phyloP scores from a whole-genome alignment of 2,888 invertebrate genomes.

The Ophion ellenae region DNA sequence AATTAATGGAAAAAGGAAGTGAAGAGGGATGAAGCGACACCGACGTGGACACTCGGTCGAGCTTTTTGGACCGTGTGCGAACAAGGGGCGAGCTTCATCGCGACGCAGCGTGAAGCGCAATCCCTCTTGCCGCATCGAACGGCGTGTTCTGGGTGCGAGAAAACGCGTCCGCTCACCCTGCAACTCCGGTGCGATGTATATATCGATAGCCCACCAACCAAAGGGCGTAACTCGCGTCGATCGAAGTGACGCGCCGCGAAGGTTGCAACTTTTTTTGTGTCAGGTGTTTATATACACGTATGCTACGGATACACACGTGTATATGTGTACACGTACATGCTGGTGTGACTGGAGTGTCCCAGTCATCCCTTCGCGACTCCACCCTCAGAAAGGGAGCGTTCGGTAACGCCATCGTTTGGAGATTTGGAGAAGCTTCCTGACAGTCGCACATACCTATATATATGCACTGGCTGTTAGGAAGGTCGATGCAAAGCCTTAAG shows the following conservation, averaged over 20 bases:
- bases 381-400: constrained; percentile 50
- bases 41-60: constrained; percentile 46
- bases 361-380: constrained; percentile 51
- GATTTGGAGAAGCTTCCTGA: not conserved
- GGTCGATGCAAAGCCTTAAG: too few relatives aligned
- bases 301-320: constrained; percentile 7
- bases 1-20: constrained; percentile 2
- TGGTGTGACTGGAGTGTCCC: not conserved
- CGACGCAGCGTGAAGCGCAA: constrained; percentile 64
- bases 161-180: constrained; percentile 54
- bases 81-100: constrained; percentile 55
- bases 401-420: constrained; percentile 56
- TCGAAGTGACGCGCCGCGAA: not conserved
- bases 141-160: constrained; percentile 57
- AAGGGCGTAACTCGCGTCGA: constrained; percentile 18
- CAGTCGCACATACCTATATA: not conserved
- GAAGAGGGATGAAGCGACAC: constrained; percentile 9
- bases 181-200: constrained; percentile 16
- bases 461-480: not conserved
- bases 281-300: not conserved
- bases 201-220: not conserved
- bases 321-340: not conserved
- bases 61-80: constrained; percentile 52
- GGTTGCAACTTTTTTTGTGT: not conserved
- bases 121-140: constrained; percentile 63